These are phyloP conservation scores for Achatina immaculata DNA, from an alignment of 1,140 invertebrate genomes.

Conservation along the genomic window DNA sequence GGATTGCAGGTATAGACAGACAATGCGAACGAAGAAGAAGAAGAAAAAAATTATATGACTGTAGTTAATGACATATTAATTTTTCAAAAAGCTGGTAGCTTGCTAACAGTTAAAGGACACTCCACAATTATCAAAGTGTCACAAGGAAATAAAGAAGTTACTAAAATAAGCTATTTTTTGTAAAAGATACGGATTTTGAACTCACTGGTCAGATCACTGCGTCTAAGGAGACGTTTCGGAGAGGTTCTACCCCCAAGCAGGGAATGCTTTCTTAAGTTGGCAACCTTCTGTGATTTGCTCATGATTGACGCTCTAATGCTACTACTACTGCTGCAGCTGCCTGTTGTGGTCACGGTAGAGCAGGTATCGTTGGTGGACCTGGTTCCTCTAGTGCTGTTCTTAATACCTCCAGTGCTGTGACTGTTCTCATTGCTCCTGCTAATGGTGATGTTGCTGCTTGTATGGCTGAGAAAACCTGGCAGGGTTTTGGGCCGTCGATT, in stretches of 20 bases:
- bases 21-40: too few relatives aligned
- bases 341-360: background rate
- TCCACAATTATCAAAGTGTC: too few relatives aligned
- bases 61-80: too few relatives aligned
- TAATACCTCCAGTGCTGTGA: constrained; percentile 3
- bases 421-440: background rate
- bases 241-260: background rate
- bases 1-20: too few relatives aligned
- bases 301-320: background rate
- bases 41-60: too few relatives aligned
- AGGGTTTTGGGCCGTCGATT: constrained; percentile 28
- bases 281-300: background rate
- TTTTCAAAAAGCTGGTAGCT: too few relatives aligned
- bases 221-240: constrained; percentile 3
- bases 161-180: too few relatives aligned
- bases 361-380: background rate
- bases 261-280: background rate
- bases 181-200: background rate
- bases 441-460: constrained; percentile 6
- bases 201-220: background rate
- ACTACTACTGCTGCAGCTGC: constrained; percentile 14
- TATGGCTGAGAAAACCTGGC: background rate
- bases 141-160: too few relatives aligned
- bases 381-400: background rate
- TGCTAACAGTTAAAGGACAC: too few relatives aligned